Conservation (phyloP, 2,888 invertebrate genomes). For the Epiblema foenella region DNA sequence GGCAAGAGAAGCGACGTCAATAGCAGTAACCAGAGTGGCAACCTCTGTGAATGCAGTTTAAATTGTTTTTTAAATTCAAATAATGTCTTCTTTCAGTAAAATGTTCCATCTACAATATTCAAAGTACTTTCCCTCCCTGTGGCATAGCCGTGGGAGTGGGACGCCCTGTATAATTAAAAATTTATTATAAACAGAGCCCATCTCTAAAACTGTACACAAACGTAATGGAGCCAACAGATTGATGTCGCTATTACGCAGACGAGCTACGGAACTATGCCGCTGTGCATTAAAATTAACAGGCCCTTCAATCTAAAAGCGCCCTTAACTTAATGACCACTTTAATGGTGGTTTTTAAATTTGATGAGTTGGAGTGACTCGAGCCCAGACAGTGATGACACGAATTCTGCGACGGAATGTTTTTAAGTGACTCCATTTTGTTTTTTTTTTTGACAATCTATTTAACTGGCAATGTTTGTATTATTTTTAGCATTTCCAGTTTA, state of each 20-base stretch:
- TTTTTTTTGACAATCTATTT: conserved; percentile 23
- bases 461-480: not conserved
- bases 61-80: too few relatives aligned
- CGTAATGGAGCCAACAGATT: conserved; percentile 21
- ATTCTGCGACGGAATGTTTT: conserved; percentile 27
- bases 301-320: conserved; percentile 38
- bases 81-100: too few relatives aligned
- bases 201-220: conserved; percentile 19
- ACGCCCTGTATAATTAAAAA: too few relatives aligned
- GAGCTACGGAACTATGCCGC: conserved; percentile 37
- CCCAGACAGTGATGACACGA: conserved; percentile 24
- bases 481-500: too few relatives aligned
- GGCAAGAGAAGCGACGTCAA: too few relatives aligned
- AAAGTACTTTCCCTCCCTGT: too few relatives aligned
- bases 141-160: too few relatives aligned
- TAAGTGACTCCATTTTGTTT: conserved; percentile 34
- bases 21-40: too few relatives aligned
- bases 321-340: conserved; percentile 38
- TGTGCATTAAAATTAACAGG: conserved; percentile 43
- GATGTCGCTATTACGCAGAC: conserved; percentile 32
- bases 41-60: too few relatives aligned
- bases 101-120: too few relatives aligned
- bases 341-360: conserved; percentile 41
- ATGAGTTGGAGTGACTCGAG: conserved; percentile 40
- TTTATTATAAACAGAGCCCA: not conserved